Evolutionary conservation across 2,113 vertebrate species (phyloP), one percentile per base, ranked within the genome.

Genomic region (Corapipo altera): DNA sequence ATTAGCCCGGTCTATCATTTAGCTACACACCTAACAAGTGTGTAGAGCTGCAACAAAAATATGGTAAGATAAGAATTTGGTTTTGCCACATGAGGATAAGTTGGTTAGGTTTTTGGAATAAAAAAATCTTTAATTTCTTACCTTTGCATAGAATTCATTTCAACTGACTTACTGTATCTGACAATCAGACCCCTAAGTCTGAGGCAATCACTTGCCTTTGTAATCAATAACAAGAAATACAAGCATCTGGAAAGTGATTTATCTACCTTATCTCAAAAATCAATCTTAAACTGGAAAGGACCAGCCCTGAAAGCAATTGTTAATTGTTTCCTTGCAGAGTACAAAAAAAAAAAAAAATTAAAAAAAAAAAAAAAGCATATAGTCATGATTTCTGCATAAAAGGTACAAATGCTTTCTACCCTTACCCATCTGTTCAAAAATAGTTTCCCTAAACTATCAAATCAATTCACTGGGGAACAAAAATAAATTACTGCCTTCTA

Each of bases 1-100:
- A 35, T 77, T 70, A 77, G 5, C 16, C 4, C 22, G 5, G 2
- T 46, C 20, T 58, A 0, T 21, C 9, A 26, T 90, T 1, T 1
- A 70, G 8, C 12, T 58, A 18, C 15, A 28, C 51, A 19, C 14
- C 11, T 62, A 43, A 41, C 0, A 5, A 71, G 37, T 5, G 0
- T 41, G 26, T 35, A 28, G 17, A 67, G 14, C 1, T 33, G 5
- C 27, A 73, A 51, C 2, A 70, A 61, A 6, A 59, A 30, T 17
- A 55, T 3, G 8, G 7, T 41, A 62, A 58, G 15, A 91, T 15
- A 65, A 32, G 0, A 57, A 39, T 59, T 57, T 70, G 24, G 11
- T 72, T 75, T 90, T 73, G 12, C 3, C 5, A 54, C 9, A 16
- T 0, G 0, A 72, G 15, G 48, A 30, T 32, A 69, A 18, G 3